Evolutionary conservation across 2,113 vertebrate genomes (phyloP), one percentile per base, ranked within the genome.

Genomic region (Microcebus griseorufus): DNA sequence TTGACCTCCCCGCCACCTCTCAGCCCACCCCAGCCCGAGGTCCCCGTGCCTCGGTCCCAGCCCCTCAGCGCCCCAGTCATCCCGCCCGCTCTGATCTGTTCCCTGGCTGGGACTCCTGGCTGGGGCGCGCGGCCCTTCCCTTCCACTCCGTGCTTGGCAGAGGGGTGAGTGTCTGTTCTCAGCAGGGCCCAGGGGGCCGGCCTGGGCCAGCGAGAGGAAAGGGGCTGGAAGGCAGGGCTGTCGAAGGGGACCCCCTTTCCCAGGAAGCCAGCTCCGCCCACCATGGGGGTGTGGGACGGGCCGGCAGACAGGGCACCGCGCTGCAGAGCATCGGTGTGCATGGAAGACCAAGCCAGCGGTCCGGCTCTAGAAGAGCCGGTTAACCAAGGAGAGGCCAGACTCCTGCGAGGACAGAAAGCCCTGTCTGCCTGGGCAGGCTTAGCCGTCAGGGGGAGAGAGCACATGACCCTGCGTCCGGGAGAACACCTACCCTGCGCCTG

Each of bases 61-160:
- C 89, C 78, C 85, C 91, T 96, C 32, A 0, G 22, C 55, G 97
- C 86, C 93, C 90, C 64, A 65, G 78, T 75, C 79, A 37, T 94
- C 95, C 81, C 97, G 62, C 79, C 91, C 25, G 2, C 96, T 91
- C 92, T 97, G 97, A 95, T 95, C 89, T 0, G 20, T 95, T 98
- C 95, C 95, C 96, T 98, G 98, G 98, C 97, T 37, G 42, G 73
- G 89, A 65, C 96, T 98, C 97, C 93, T 97, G 95, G 97, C 97
- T 67, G 32, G 53, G 67, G 78, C 91, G 80, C 42, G 1, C 73
- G 18, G 97, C 90, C 97, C 95, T 58, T 93, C 97, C 97, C 97
- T 97, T 97, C 95, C 97, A 92, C 92, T 97, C 97, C 95, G 83
- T 97, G 98, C 96, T 98, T 98, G 97, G 98, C 98, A 97, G 80